phyloP scores from a whole-genome alignment of 2,888 invertebrate genomes.

The Pyrochroa serraticornis region DNA sequence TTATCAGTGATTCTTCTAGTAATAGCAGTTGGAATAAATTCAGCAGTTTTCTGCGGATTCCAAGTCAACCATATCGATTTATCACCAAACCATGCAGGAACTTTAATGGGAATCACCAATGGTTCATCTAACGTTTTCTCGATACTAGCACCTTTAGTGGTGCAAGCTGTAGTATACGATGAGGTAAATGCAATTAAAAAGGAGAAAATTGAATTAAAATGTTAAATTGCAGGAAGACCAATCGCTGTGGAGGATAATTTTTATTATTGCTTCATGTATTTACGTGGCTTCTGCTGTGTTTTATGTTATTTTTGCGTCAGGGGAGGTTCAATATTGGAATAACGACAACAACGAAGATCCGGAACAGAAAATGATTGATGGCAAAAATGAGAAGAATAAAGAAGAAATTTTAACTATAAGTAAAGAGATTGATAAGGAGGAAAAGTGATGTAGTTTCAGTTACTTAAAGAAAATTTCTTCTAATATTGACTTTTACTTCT shows the following conservation, averaged over 20 bases:
- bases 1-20: conserved; percentile 70
- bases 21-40: conserved; percentile 74
- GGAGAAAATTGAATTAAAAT: too few relatives aligned
- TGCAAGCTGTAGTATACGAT: conserved; percentile 22
- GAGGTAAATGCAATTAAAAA: conserved; percentile 63
- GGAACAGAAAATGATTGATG: too few relatives aligned
- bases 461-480: too few relatives aligned
- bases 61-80: conserved; percentile 83
- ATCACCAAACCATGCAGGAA: conserved; percentile 83
- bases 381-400: too few relatives aligned
- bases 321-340: conserved; percentile 66
- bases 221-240: too few relatives aligned
- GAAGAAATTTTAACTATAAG: too few relatives aligned
- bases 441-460: too few relatives aligned
- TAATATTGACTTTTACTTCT: too few relatives aligned
- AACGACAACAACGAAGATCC: background rate
- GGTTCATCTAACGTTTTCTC: conserved; percentile 77
- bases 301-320: conserved; percentile 58
- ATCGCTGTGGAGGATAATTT: too few relatives aligned
- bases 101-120: conserved; percentile 85
- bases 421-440: too few relatives aligned
- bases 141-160: conserved; percentile 22
- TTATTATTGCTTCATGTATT: too few relatives aligned
- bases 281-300: too few relatives aligned
- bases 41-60: conserved; percentile 75